Percentiles rank a stretch among this genome's conserved stretches.
phyloP scores from a whole-genome alignment of 2,888 invertebrate species.

The Nebria salina region DNA sequence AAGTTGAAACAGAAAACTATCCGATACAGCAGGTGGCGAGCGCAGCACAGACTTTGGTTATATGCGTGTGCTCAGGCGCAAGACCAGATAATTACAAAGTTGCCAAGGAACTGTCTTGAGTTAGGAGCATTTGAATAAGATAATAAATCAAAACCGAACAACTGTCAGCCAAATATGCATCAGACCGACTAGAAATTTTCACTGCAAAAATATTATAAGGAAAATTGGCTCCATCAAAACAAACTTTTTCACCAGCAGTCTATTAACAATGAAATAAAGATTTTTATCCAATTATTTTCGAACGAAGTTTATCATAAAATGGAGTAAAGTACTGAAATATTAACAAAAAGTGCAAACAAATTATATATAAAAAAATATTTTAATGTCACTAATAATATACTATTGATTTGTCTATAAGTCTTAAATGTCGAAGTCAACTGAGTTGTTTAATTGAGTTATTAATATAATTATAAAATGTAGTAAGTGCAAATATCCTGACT shows the following conservation, averaged over 20 bases:
- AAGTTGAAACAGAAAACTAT: neutral
- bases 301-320: no score
- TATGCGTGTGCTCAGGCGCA: slow-evolving; percentile 15
- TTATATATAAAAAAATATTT: neutral
- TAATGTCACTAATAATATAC: no score
- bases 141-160: slow-evolving; percentile 44
- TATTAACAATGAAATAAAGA: neutral
- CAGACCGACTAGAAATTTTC: slow-evolving; percentile 36
- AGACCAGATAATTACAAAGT: slow-evolving; percentile 46
- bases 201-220: slow-evolving; percentile 27
- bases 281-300: neutral
- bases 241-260: neutral
- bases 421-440: neutral
- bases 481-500: neutral
- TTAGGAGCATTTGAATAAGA: slow-evolving; percentile 45
- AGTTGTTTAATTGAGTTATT: neutral
- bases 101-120: slow-evolving; percentile 43
- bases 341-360: no score
- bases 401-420: neutral
- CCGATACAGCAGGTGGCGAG: slow-evolving; percentile 6
- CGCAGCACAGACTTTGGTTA: neutral
- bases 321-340: no score
- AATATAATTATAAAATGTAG: slow-evolving; percentile 18
- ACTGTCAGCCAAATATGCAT: slow-evolving; percentile 44
- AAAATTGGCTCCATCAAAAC: slow-evolving; percentile 32